Evolutionary conservation across 2,888 invertebrate species (phyloP).

Genomic region (Lamellibrachia satsuma): DNA sequence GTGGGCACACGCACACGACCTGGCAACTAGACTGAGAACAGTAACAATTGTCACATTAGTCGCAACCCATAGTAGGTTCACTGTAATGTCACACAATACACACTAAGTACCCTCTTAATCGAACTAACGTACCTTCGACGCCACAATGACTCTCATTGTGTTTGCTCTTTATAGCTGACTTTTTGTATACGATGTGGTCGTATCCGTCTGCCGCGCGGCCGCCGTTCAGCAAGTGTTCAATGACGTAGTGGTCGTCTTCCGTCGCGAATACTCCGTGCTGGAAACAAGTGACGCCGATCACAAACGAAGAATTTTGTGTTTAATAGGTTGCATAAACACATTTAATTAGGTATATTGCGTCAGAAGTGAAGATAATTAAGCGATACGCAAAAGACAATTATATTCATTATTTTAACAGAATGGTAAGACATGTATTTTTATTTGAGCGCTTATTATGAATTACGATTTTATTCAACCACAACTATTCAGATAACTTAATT

Average conservation of each 20-base stretch:
- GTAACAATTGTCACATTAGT: neutral
- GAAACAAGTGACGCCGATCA: neutral
- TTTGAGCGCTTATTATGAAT: too few species aligned
- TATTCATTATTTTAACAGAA: neutral
- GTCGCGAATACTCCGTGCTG: constrained; percentile 34
- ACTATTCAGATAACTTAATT: too few species aligned
- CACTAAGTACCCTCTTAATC: neutral
- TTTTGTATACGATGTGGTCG: constrained; percentile 58
- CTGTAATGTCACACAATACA: neutral
- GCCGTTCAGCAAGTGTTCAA: constrained; percentile 41
- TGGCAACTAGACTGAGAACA: neutral
- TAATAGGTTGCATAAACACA: too few species aligned
- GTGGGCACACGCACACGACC: neutral
- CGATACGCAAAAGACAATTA: neutral
- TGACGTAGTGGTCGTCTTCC: constrained; percentile 52
- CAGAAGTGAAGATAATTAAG: neutral
- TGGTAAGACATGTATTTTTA: too few species aligned
- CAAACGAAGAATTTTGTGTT: neutral
- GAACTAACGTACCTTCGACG: constrained; percentile 47
- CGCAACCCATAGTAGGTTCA: neutral
- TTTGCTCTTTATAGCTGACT: constrained; percentile 52
- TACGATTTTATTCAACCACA: too few species aligned
- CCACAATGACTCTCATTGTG: constrained; percentile 51
- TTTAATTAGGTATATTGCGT: too few species aligned
- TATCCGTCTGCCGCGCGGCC: constrained; percentile 56